These are phyloP conservation scores for Phenganax marumi DNA, from an alignment of 92 coral and sea anemone genomes.

Conservation along the genomic window DNA sequence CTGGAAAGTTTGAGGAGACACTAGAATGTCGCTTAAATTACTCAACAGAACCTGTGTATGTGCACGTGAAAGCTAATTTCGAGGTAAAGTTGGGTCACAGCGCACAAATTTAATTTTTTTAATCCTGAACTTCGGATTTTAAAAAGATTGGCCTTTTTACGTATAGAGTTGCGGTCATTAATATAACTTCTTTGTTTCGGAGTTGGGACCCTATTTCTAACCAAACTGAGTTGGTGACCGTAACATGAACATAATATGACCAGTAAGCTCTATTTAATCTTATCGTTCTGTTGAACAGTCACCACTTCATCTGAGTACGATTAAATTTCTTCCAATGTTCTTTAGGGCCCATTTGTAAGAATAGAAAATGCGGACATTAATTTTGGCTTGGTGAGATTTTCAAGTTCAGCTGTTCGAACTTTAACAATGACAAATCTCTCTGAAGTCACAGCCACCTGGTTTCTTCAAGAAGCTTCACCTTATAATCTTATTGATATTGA, in stretches of 20 bases:
- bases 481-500: constrained; percentile 43
- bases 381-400: constrained; percentile 74
- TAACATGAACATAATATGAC: too few relatives aligned
- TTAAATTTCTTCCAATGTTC: neutral
- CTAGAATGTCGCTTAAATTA: constrained; percentile 70
- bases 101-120: too few relatives aligned
- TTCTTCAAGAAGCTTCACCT: constrained; percentile 66
- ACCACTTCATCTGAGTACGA: too few relatives aligned
- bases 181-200: too few relatives aligned
- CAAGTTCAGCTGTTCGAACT: constrained; percentile 54
- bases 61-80: constrained; percentile 71
- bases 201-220: too few relatives aligned
- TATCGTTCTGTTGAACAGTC: neutral
- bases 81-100: constrained; percentile 58
- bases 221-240: too few relatives aligned
- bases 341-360: constrained; percentile 84
- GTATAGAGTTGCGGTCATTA: too few relatives aligned
- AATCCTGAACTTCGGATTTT: too few relatives aligned
- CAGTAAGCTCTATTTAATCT: neutral
- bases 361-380: constrained; percentile 70
- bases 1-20: constrained; percentile 66
- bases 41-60: constrained; percentile 76
- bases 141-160: too few relatives aligned
- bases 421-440: constrained; percentile 69
- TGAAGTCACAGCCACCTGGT: constrained; percentile 75